Evolutionary conservation across 1,140 invertebrate genomes (phyloP).

Genomic region (Drosophila ironensis): DNA sequence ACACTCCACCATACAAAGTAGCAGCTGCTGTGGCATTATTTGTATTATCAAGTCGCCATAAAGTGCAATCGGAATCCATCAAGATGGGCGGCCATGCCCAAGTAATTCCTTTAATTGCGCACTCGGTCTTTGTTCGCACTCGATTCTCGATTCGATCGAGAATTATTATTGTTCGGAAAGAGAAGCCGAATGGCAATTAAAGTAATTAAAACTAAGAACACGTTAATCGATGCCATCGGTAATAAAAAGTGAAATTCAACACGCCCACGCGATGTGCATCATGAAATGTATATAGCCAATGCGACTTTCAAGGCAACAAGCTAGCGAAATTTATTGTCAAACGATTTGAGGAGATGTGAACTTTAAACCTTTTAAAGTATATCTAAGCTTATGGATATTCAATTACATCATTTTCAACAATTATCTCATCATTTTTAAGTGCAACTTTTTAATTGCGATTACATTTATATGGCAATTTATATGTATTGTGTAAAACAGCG

Average conservation of each 20-base stretch:
- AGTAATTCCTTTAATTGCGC: constrained; percentile 30
- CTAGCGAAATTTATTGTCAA: too few species aligned
- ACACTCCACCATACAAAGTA: not conserved
- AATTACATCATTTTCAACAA: too few species aligned
- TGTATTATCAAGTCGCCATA: constrained; percentile 18
- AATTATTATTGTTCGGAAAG: constrained; percentile 20
- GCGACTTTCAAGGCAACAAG: too few species aligned
- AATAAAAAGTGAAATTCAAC: constrained; percentile 34
- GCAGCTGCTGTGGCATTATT: constrained; percentile 10
- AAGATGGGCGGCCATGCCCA: constrained; percentile 17
- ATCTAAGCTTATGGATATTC: too few species aligned
- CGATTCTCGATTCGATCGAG: constrained; percentile 9
- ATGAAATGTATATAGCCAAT: too few species aligned
- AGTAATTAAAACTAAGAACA: constrained; percentile 34
- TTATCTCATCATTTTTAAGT: too few species aligned
- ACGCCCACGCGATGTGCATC: too few species aligned
- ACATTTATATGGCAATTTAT: too few species aligned
- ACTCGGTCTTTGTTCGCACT: constrained; percentile 9
- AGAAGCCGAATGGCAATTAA: constrained; percentile 23
- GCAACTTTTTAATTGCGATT: too few species aligned
- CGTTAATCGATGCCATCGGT: constrained; percentile 14
- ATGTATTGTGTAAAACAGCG: too few species aligned
- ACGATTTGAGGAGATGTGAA: too few species aligned
- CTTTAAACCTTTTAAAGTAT: too few species aligned
- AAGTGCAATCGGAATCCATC: constrained; percentile 30